phyloP scores from a whole-genome alignment of 2,113 vertebrate genomes.

The Gallinago jamesoni region DNA sequence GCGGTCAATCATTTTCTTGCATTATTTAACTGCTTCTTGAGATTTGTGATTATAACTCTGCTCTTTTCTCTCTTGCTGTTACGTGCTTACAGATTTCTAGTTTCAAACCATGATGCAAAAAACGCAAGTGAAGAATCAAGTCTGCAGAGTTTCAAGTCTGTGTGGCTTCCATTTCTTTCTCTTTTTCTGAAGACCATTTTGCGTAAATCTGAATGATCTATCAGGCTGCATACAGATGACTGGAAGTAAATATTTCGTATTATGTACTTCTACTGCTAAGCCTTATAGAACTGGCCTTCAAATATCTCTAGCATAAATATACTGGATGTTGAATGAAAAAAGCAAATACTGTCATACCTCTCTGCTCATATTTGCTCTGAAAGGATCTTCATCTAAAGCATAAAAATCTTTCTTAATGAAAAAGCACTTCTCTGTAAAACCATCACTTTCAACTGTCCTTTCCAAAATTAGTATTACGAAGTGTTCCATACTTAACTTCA shows the following conservation, averaged over 20 bases:
- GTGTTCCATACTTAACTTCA: neutral
- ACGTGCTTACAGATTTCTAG: neutral
- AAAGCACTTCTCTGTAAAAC: neutral
- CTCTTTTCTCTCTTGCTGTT: conserved; percentile 50
- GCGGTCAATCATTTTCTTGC: neutral
- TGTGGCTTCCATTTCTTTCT: neutral
- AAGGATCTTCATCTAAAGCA: neutral
- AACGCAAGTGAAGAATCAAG: conserved; percentile 13
- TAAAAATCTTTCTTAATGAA: neutral
- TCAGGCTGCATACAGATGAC: neutral
- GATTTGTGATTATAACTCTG: conserved; percentile 51
- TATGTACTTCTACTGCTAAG: neutral
- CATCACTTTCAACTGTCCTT: neutral
- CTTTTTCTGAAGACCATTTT: conserved; percentile 11
- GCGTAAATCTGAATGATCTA: neutral
- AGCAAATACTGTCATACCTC: neutral
- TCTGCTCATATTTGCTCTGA: neutral
- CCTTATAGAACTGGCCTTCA: neutral
- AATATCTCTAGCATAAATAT: neutral
- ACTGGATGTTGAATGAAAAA: neutral
- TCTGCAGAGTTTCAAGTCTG: conserved; percentile 19
- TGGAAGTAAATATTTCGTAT: neutral
- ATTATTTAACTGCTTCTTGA: conserved; percentile 37
- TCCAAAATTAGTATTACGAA: neutral
- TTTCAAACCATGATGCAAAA: conserved; percentile 38